Base-by-base conservation (phyloP, 2,797 vertebrate genomes). In the Aphelocoma californica region DNA sequence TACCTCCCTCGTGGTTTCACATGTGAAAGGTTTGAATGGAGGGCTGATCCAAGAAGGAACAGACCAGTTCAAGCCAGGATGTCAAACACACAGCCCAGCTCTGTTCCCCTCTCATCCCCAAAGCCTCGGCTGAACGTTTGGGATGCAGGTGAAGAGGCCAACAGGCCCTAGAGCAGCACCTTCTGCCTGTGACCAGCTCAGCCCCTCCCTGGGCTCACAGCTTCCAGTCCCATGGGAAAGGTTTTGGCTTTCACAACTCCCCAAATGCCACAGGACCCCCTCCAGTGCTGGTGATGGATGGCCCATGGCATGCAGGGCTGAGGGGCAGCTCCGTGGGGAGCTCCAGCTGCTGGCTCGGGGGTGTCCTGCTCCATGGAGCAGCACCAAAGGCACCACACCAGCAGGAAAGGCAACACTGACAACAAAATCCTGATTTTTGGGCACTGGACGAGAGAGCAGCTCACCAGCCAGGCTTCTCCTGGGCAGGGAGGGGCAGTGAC, bases 271-370 rank as follows among this genome's bases (percentile, higher is more conserved):
- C 16, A 14, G 40, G 45, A 32, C 2, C 12, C 36, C 32, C 20
- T n/a, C 10, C 42, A 65, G 18, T 1, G 14, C 42, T 18, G 26
- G 6, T 10, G n/a, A 9, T 15, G 44, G 32, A 26, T 19, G 47
- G 70, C 7, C 45, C 10, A 0, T 10, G 56, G 42, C 56, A 58
- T 0, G 0, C 82, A 48, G 50, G 44, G 67, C 14, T 29, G 47
- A 81, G 44, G 23, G 38, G 24, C 32, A 67, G 65, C 75, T 66
- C 60, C 10, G 2, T 42, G 31, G 20, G 53, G 5, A 48, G 47
- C 57, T 65, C 15, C 40, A 73, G 69, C 18, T 25, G 38, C 44
- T 54, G 60, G 21, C 9, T 32, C 5, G 2, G 50, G 62, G 56
- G 4, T 34, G 34, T 42, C 12, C 80, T 21, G 44, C 7, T 21